Evolutionary conservation across 2,888 invertebrate genomes (phyloP).

Genomic region (Xanthorhoe spadicearia): DNA sequence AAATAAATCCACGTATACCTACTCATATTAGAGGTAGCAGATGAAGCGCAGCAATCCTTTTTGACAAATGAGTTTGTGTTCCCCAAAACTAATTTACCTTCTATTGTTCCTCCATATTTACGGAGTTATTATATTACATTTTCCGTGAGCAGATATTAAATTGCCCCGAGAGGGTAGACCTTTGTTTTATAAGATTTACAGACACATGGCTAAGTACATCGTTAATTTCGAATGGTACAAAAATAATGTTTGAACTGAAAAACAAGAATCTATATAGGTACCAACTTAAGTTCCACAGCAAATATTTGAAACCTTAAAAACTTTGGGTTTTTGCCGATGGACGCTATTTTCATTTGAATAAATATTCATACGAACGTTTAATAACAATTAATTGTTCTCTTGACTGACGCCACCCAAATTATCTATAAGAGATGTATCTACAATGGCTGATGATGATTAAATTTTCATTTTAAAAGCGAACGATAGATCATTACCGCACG

Average conservation of each 20-base stretch:
- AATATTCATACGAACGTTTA: not conserved
- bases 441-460: too few relatives aligned
- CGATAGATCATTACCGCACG: constrained; percentile 34
- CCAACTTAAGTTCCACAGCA: too few relatives aligned
- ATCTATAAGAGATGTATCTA: too few relatives aligned
- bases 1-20: constrained; percentile 44
- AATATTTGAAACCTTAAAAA: too few relatives aligned
- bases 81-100: constrained; percentile 77
- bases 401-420: too few relatives aligned
- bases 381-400: too few relatives aligned
- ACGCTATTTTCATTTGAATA: not conserved
- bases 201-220: constrained; percentile 38
- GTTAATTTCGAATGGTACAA: constrained; percentile 1
- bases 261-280: not conserved
- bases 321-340: too few relatives aligned
- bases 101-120: constrained; percentile 78
- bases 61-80: constrained; percentile 73
- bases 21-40: constrained; percentile 39
- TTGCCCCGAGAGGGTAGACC: constrained; percentile 65
- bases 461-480: constrained; percentile 27
- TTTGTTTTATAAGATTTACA: constrained; percentile 65
- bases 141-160: constrained; percentile 78
- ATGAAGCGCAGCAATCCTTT: constrained; percentile 64
- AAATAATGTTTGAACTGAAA: too few relatives aligned
- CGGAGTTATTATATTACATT: constrained; percentile 74